Conservation (phyloP, 2,113 vertebrate genomes). For the Pteropus alecto region DNA sequence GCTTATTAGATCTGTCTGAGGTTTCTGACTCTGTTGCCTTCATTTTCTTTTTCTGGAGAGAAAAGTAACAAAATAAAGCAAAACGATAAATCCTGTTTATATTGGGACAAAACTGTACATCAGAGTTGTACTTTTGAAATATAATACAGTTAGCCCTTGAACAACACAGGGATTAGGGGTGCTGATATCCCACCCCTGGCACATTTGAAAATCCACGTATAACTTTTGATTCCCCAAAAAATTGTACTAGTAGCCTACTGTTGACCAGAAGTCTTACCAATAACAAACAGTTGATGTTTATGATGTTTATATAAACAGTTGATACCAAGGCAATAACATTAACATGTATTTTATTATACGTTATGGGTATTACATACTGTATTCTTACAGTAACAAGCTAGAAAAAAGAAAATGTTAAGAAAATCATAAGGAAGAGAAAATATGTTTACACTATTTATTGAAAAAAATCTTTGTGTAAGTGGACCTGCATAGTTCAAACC, state of each 20-base stretch:
- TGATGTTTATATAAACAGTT: neutral
- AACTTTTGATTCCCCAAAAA: neutral
- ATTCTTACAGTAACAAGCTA: neutral
- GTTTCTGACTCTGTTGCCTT: neutral
- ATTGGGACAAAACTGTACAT: neutral
- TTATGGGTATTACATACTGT: too few species aligned
- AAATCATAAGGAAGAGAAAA: neutral
- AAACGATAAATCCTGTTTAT: neutral
- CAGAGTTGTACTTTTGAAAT: neutral
- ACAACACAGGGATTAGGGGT: neutral
- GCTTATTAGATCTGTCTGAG: neutral
- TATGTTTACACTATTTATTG: neutral
- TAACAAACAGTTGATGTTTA: neutral
- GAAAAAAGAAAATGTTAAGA: neutral
- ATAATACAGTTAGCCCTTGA: neutral
- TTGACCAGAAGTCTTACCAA: neutral
- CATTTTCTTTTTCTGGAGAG: neutral
- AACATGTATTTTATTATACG: neutral
- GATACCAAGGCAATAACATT: neutral
- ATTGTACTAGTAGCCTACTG: neutral
- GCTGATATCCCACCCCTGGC: neutral
- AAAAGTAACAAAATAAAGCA: neutral
- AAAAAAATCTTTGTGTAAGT: neutral
- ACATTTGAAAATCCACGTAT: too few species aligned
- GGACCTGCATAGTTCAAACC: neutral